Conservation (phyloP, 1,140 invertebrate species). For the Ectropis grisescens region DNA sequence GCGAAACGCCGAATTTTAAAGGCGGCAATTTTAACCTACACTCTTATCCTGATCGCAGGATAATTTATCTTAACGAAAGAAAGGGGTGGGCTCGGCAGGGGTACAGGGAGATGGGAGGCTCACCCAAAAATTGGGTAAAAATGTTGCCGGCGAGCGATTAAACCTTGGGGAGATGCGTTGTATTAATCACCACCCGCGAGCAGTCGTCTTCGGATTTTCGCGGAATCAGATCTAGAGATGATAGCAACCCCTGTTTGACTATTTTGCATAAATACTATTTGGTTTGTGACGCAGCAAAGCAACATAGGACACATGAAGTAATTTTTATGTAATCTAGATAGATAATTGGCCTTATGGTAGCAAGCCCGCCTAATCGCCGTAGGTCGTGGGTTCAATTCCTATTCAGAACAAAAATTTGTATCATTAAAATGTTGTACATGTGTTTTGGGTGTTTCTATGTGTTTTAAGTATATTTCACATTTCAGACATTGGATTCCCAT, state of each 20-base stretch:
- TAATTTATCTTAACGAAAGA: slow-evolving; percentile 70
- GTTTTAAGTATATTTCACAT: no score
- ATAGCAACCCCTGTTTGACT: slow-evolving; percentile 7
- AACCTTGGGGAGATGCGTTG: slow-evolving; percentile 65
- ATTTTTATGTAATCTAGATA: no score
- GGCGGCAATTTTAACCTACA: slow-evolving; percentile 66
- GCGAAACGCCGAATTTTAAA: slow-evolving; percentile 61
- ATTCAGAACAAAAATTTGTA: no score
- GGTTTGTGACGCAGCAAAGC: not conserved
- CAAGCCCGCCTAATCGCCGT: no score
- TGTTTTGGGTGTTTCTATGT: no score
- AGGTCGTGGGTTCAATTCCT: no score
- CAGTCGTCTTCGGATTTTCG: slow-evolving; percentile 51
- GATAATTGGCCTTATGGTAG: no score
- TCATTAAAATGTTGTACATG: no score
- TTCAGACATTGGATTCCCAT: no score
- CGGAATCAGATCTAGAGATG: slow-evolving; percentile 27
- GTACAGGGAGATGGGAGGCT: slow-evolving; percentile 17
- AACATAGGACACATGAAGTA: no score
- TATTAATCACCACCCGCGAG: slow-evolving; percentile 65
- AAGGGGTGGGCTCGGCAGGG: slow-evolving; percentile 46
- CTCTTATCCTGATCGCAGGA: slow-evolving; percentile 66
- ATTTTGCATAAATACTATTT: not conserved
- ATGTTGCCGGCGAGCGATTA: slow-evolving; percentile 68
- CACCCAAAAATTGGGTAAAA: slow-evolving; percentile 68